Evolutionary conservation across 2,888 invertebrate genomes (phyloP), one percentile per base, ranked within the genome.

Genomic region (Carcina quercana): DNA sequence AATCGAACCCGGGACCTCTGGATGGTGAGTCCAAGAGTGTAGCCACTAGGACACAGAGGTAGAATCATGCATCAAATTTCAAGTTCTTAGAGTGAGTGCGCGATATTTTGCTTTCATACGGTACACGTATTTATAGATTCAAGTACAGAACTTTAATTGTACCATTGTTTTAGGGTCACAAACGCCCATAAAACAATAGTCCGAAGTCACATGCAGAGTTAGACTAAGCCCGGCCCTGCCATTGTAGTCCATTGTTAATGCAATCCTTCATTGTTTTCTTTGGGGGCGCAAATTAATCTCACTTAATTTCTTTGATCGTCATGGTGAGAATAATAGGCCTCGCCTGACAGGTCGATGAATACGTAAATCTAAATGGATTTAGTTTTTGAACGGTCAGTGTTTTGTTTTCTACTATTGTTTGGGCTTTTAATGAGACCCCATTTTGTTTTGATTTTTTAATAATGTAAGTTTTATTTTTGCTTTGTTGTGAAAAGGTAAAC

Each of bases 181-280:
- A 73, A 67, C 55, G 55, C 48, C 32, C 31, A 45, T 69, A 67
- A 75, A 79, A 82, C 78, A 79, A 82, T 70, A 54, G 53, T 59
- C 53, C 50, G 42, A 53, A 82, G 75, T 80, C 80, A 79, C 83
- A 82, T 80, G 83, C 83, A 79, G 83, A 75, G 83, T 73, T 79
- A 80, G 80, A 70, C 62, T 64, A 65, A 74, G 64, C 63, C 59
- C 58, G 42, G 50, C 30, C 38, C 37, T 41, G 55, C 59, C 69
- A 66, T 74, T 79, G 6, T 47, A 60, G 64, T 70, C 78, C 73
- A 71, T 73, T 72, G 60, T 67, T 56, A 47, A 56, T 50, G 59
- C 55, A 48, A 31, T 47, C 51, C 51, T 53, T 56, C 59, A 71
- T 80, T 80, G 79, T 80, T 76, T 69, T 61, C 58, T n/a, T n/a